A percentile compares a stretch with the other conserved stretches of the same genome.
phyloP scores from a whole-genome alignment of 2,888 invertebrate genomes.

The Cerceris rybyensis region DNA sequence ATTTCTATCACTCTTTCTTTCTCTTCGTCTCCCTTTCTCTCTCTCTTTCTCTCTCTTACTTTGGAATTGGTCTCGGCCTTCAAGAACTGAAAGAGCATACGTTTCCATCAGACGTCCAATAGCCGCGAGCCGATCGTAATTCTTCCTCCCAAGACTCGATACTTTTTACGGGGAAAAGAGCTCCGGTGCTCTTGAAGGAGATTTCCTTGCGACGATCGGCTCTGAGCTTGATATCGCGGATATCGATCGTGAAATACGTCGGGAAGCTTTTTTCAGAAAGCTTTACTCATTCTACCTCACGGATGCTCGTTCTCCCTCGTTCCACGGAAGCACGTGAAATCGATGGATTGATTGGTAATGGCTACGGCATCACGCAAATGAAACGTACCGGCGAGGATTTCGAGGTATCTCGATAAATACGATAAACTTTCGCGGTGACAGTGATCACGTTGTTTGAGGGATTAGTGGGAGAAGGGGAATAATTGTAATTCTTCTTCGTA shows the following conservation, averaged over 20 bases:
- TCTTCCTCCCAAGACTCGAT: conserved; percentile 47
- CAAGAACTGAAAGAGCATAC: conserved; percentile 31
- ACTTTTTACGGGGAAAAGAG: conserved; percentile 17
- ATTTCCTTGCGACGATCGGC: conserved; percentile 34
- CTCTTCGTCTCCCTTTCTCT: background rate
- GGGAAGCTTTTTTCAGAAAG: background rate
- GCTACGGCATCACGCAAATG: conserved; percentile 37
- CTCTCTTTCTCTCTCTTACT: background rate
- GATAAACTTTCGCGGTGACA: conserved; percentile 1
- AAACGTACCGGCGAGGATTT: conserved; percentile 19
- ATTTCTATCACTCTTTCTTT: background rate
- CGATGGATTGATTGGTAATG: conserved; percentile 44
- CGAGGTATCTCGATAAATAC: conserved; percentile 30
- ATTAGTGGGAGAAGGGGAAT: background rate
- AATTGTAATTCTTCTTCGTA: background rate
- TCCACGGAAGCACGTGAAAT: conserved; percentile 26
- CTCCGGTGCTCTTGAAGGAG: conserved; percentile 2
- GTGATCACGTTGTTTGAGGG: background rate
- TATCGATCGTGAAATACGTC: conserved; percentile 30
- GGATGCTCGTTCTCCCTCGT: conserved; percentile 13
- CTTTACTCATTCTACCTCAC: background rate
- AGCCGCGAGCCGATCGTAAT: conserved; percentile 63
- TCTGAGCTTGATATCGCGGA: conserved; percentile 27
- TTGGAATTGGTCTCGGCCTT: conserved; percentile 1
- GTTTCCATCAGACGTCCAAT: conserved; percentile 62